Base-by-base conservation (phyloP, 2,888 invertebrate genomes). In the Metacarcinus magister region DNA sequence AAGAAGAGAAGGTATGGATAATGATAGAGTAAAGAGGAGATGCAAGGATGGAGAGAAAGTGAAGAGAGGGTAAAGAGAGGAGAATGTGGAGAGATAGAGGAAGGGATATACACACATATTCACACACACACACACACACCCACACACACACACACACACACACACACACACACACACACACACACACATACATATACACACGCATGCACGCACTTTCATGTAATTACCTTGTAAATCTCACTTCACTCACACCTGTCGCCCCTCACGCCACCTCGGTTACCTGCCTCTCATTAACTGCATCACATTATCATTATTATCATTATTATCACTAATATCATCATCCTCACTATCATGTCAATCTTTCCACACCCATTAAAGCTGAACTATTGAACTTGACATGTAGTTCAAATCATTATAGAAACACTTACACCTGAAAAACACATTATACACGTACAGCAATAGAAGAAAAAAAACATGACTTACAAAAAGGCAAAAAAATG, bases 81-180 rank as follows among this genome's bases (percentile, higher is more conserved):
- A 67, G 67, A 67, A 4, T n/a, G 4, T 67, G 23, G n/a, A 67
- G n/a, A 67, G 2, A 4, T 23, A n/a, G 23, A n/a, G 23, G 67
- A 0, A 67, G n/a, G 67, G 3, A n/a, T n/a, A 67, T 44, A n/a
- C 91, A 44, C 91, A n/a, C 91, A n/a, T 44, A 44, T 44, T 5
- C 91, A 44, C 91, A 44, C 67, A 67, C 67, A 67, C 67, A 67
- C 67, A 67, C 67, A 67, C 67, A 67, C 67, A 67, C 67, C n/a
- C 67, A 67, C 67, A 67, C 67, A 67, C 67, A 67, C 67, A 67
- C 67, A 67, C 67, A 67, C 67, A 67, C 67, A 67, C 67, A 67
- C 67, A 67, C 67, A 23, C n/a, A 16, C 23, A 19, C 91, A 44
- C 46, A 4, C 46, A 23, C 90, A 10, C 39, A 39, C 39, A 3